phyloP scores from a whole-genome alignment of 2,888 invertebrate species.

The Rapana venosa region DNA sequence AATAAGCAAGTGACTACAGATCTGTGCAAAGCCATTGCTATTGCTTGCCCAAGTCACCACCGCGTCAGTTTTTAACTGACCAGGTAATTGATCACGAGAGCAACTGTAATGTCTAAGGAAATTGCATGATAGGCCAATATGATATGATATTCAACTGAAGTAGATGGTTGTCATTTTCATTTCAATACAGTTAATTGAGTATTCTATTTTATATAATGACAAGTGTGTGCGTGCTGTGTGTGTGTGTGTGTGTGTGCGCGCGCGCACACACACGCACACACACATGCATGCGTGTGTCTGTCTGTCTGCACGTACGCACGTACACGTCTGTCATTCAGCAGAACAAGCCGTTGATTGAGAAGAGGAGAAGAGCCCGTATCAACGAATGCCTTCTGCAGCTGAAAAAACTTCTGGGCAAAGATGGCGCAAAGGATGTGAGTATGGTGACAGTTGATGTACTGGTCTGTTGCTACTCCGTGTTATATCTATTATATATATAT shows the following conservation, averaged over 20 bases:
- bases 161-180: too few species aligned
- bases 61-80: too few species aligned
- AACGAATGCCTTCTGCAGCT: constrained; percentile 70
- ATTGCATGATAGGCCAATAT: too few species aligned
- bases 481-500: not conserved
- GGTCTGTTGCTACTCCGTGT: too few species aligned
- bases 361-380: constrained; percentile 69
- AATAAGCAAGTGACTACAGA: too few species aligned
- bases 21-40: too few species aligned
- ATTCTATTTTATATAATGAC: not conserved
- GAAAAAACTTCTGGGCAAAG: constrained; percentile 67
- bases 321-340: constrained; percentile 53
- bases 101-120: too few species aligned
- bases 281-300: not conserved
- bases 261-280: not conserved
- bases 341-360: constrained; percentile 73
- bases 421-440: constrained; percentile 64
- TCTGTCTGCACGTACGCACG: not conserved
- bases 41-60: too few species aligned
- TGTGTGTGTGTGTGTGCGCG: constrained; percentile 12
- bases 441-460: not conserved
- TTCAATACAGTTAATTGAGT: too few species aligned
- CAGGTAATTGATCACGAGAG: too few species aligned
- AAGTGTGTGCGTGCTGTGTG: not conserved
- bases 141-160: too few species aligned